These are phyloP conservation scores for Streblospio benedicti DNA, from an alignment of 1,140 invertebrate species.

Conservation along the genomic window DNA sequence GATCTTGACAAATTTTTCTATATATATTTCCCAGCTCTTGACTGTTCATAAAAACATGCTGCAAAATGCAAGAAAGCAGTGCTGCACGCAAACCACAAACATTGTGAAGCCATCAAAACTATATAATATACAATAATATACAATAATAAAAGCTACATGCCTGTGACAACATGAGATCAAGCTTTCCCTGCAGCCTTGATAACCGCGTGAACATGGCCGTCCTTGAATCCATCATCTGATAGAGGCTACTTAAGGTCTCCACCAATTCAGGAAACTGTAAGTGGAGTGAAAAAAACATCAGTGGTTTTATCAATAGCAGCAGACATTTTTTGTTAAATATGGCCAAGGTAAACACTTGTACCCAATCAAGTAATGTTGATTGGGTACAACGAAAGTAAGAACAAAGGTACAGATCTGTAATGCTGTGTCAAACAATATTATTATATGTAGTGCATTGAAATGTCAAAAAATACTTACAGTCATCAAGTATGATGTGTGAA, in stretches of 20 bases:
- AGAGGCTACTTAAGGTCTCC: conserved; percentile 32
- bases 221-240: conserved; percentile 39
- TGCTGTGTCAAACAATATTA: neutral
- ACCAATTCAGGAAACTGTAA: conserved; percentile 39
- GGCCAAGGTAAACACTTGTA: neutral
- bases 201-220: conserved; percentile 29
- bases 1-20: neutral
- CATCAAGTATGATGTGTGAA: conserved; percentile 42
- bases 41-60: neutral
- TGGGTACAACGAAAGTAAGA: neutral
- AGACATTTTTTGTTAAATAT: neutral
- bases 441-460: neutral
- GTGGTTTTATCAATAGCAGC: neutral
- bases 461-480: conserved; percentile 30
- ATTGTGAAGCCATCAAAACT: neutral
- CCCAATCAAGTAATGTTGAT: neutral
- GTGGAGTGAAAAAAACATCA: neutral
- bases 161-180: conserved; percentile 39
- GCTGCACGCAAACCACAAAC: neutral
- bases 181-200: conserved; percentile 36
- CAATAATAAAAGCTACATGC: conserved; percentile 16
- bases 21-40: neutral
- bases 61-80: neutral
- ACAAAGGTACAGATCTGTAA: neutral
- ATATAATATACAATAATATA: neutral